Conservation (phyloP, 2,797 vertebrate genomes). For the Tadarida brasiliensis region DNA sequence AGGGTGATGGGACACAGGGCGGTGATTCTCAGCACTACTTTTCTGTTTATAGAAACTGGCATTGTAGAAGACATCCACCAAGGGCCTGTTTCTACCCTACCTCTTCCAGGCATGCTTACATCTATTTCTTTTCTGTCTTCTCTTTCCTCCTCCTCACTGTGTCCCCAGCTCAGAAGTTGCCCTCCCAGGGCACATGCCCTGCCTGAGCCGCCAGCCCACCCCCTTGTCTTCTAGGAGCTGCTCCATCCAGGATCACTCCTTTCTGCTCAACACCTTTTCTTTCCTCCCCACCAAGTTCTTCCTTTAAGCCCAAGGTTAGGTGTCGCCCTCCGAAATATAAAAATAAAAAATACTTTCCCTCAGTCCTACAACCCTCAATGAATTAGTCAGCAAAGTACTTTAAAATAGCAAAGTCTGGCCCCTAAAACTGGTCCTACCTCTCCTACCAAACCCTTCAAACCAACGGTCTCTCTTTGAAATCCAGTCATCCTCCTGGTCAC, state of each 20-base stretch:
- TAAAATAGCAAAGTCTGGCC: neutral
- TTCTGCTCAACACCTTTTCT: neutral
- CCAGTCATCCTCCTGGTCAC: neutral
- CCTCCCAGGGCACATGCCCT: neutral
- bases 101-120: neutral
- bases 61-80: neutral
- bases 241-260: neutral
- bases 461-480: neutral
- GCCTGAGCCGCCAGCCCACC: neutral
- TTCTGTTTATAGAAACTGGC: neutral
- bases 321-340: neutral
- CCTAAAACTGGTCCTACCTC: neutral
- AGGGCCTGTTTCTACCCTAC: neutral
- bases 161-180: neutral
- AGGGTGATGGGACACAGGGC: fast-evolving
- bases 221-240: neutral
- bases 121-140: neutral
- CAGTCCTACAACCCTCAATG: neutral
- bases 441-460: neutral
- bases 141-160: neutral
- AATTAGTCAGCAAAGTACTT: neutral
- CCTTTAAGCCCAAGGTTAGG: neutral
- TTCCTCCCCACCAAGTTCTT: neutral
- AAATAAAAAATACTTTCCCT: neutral
- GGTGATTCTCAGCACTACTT: neutral